Evolutionary conservation across 2,888 invertebrate genomes (phyloP).

Genomic region (Tipula confusa): DNA sequence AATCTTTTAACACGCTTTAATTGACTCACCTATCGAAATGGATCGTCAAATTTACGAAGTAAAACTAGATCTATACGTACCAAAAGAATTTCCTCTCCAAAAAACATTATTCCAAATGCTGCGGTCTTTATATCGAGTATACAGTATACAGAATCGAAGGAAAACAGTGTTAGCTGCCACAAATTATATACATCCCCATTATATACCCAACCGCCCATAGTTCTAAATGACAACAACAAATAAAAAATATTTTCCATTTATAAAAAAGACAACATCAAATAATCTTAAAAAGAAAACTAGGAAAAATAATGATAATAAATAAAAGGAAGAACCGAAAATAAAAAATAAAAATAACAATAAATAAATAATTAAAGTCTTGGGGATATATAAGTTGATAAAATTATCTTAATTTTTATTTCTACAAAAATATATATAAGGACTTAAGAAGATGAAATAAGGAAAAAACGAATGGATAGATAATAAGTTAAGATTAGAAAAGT

Average conservation of each 20-base stretch:
- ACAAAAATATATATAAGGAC: not conserved
- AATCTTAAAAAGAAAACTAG: not conserved
- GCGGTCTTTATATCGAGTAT: too few relatives aligned
- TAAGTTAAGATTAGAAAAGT: not conserved
- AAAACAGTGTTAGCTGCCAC: too few relatives aligned
- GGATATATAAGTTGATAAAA: not conserved
- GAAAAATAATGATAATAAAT: not conserved
- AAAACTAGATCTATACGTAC: too few relatives aligned
- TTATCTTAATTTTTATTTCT: not conserved
- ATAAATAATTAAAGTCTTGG: slow-evolving; percentile 20
- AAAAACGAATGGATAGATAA: not conserved
- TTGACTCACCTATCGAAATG: too few relatives aligned
- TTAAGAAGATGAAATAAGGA: not conserved
- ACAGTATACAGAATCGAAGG: too few relatives aligned
- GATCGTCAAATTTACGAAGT: too few relatives aligned
- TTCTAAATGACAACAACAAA: too few relatives aligned
- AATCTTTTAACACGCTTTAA: too few relatives aligned
- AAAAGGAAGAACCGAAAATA: not conserved
- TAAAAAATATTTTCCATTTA: not conserved
- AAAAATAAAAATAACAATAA: not conserved
- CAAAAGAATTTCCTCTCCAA: too few relatives aligned
- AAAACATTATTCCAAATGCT: too few relatives aligned
- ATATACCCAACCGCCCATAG: too few relatives aligned
- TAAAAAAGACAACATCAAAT: not conserved
- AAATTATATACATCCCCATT: too few relatives aligned